Evolutionary conservation across 2,888 invertebrate species (phyloP), one percentile per base, ranked within the genome.

Genomic region (Tenodera sinensis): DNA sequence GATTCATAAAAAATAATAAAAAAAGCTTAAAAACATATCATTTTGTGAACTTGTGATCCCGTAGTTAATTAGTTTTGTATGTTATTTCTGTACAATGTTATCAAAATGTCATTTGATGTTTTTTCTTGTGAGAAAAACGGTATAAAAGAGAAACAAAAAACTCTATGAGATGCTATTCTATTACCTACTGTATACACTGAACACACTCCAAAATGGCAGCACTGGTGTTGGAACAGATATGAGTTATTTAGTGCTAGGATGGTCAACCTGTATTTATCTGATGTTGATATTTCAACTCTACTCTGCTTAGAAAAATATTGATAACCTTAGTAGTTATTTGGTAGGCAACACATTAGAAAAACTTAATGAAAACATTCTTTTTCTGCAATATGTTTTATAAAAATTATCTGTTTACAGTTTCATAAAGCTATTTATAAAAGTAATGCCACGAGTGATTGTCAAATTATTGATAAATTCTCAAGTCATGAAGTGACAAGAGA

Each of bases 51-150:
- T 87, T 89, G 88, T 89, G 83, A 82, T 85, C 89, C 90, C 85
- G 90, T 90, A 90, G 90, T 85, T 71, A 54, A 88, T 90, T 90
- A 90, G 90, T 90, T 90, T 90, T 90, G 89, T 90, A 90, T 90
- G 90, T 90, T 88, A 89, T 89, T 90, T 90, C 89, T 89, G 90
- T 90, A 90, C 89, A 85, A 86, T 90, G 83, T 88, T 90, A 84
- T 88, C 87, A 90, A 89, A 87, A 86, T 89, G 90, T 90, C 88
- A 84, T 85, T 89, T 89, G 90, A 89, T 90, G 90, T 90, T 90
- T 86, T 88, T 83, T 89, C 89, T 71, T 89, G 86, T 71, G 54
- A 71, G 54, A 71, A 71, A 71, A 81, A 86, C 54, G 86, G 81
- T 86, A 81, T 81, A 71, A 71, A 85, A 47, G 81, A 86, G 30